Percentiles rank a stretch among this genome's conserved stretches.
Conservation (phyloP, 2,888 invertebrate genomes). For the Conops quadrifasciatus region DNA sequence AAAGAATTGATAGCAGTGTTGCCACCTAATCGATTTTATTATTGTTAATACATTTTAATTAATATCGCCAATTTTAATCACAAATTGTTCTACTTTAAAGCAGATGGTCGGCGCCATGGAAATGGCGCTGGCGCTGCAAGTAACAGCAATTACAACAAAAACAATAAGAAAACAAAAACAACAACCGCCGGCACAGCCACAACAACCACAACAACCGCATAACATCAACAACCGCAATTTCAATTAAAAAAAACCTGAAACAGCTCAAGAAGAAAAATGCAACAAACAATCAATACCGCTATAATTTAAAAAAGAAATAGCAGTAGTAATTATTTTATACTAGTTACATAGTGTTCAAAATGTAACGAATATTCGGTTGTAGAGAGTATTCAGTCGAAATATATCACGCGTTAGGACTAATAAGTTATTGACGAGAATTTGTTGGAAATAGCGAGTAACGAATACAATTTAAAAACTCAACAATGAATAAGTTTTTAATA, state of each 20-base stretch:
- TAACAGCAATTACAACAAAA: slow-evolving; percentile 14
- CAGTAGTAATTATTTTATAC: no score
- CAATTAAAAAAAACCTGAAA: not conserved
- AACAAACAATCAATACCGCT: not conserved
- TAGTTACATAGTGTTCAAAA: no score
- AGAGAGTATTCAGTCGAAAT: no score
- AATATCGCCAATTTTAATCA: slow-evolving; percentile 23
- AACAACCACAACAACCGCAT: slow-evolving; percentile 17
- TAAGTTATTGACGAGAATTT: no score
- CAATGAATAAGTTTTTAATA: no score
- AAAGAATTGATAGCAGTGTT: not conserved
- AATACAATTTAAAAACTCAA: no score
- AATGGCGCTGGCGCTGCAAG: not conserved
- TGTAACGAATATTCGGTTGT: no score
- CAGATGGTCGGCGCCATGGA: slow-evolving; percentile 27
- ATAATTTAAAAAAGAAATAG: no score
- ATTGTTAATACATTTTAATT: not conserved
- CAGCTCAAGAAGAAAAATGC: not conserved
- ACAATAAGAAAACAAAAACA: slow-evolving; percentile 6
- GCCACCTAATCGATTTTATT: slow-evolving; percentile 6
- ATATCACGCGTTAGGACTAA: no score
- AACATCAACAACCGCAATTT: not conserved
- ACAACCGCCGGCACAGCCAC: not conserved
- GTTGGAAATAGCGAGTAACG: no score
- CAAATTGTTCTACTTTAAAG: slow-evolving; percentile 20